Evolutionary conservation across 2,888 invertebrate species (phyloP), one percentile per base, ranked within the genome.

Genomic region (Liposcelis brunnea): DNA sequence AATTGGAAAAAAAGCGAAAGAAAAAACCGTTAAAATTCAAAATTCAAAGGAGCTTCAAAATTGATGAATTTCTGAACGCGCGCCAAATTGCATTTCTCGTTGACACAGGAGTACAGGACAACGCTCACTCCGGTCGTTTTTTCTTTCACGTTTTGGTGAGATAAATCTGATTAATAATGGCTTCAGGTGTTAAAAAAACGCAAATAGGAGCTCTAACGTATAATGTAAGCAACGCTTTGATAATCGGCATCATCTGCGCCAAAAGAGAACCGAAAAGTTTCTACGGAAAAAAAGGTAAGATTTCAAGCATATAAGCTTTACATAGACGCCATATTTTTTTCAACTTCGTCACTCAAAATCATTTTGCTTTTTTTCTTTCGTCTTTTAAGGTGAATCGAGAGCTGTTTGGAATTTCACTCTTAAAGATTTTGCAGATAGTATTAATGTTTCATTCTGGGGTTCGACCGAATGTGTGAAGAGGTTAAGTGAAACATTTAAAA

Each of bases 391-490:
- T 26, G 26, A 26, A 26, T 6, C 8, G 4, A 26, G 26, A 51
- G 79, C 74, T n/a, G 83, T 85, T 1, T 79, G 80, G 64, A 77
- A 74, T 45, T 80, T 83, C 51, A 84, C 83, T 0, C 51, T 85
- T 19, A 69, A 84, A 50, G 86, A 85, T 63, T 66, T 71, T 14
- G 59, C 70, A 1, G 77, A 80, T 58, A 75, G 77, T 4, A 77
- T 82, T 40, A 84, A 85, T 58, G 76, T 76, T 12, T 77, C 78
- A 49, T 77, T 74, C 49, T 86, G 85, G 85, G 83, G 82, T 2
- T 67, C 71, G 3, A 68, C 69, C 47, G 72, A 73, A 50, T 74
- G 68, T 54, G 66, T 82, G 15, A 65, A 69, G 34, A 71, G 71
- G 46, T 69, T 77, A 51, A 70, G 74, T 53, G 68, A 71, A 49